Percentiles rank a stretch among this genome's conserved stretches.
Conservation (phyloP, 2,113 vertebrate genomes). For the Oenanthe oenanthe region DNA sequence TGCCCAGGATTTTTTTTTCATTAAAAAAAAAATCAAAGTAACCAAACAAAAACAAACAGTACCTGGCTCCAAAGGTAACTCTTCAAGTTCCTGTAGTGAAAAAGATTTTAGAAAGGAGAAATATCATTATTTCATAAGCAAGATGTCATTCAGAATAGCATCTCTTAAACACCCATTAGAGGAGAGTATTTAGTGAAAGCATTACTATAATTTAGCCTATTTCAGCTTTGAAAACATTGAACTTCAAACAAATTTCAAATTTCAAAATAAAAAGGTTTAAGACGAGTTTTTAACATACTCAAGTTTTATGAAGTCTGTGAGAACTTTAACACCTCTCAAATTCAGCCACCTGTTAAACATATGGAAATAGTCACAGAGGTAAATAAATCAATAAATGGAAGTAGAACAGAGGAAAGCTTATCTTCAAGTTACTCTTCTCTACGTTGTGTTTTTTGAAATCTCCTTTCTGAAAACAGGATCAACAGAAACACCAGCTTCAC, state of each 20-base stretch:
- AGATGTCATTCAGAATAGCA: not conserved
- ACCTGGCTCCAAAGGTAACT: constrained; percentile 86
- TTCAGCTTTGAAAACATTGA: not conserved
- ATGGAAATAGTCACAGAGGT: accelerated
- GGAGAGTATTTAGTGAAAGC: not conserved
- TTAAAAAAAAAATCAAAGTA: not conserved
- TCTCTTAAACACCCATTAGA: not conserved
- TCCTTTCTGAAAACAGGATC: not conserved
- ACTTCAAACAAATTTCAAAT: not conserved
- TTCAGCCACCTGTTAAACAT: not conserved
- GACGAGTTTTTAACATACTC: not conserved
- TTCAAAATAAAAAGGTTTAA: not conserved
- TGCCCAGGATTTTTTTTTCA: not conserved
- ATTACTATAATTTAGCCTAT: not conserved
- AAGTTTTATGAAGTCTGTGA: not conserved
- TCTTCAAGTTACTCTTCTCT: not conserved
- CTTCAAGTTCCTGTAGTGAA: constrained; percentile 75
- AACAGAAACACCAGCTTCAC: not conserved
- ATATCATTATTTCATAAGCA: not conserved
- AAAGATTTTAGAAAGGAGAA: not conserved
- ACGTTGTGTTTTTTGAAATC: not conserved
- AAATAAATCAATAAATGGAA: not conserved
- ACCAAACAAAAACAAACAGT: constrained; percentile 69
- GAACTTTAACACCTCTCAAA: not conserved
- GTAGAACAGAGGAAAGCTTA: not conserved